Conservation (phyloP, 1,140 invertebrate species). For the Varroa destructor region DNA sequence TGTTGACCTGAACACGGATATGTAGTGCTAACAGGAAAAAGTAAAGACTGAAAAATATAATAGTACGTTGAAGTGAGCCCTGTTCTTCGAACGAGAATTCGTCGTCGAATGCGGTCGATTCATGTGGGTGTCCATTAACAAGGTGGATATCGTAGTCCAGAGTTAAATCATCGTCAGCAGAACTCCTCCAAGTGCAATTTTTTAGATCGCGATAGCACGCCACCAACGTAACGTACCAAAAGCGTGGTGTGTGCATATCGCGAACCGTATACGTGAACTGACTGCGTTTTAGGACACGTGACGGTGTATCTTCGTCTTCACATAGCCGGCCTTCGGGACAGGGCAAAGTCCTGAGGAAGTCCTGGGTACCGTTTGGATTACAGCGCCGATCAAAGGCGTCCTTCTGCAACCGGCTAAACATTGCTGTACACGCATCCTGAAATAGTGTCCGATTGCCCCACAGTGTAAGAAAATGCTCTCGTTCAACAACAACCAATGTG, state of each 20-base stretch:
- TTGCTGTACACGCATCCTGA: constrained; percentile 56
- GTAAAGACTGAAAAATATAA: constrained; percentile 66
- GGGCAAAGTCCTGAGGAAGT: constrained; percentile 74
- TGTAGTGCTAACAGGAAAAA: constrained; percentile 72
- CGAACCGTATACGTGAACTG: constrained; percentile 89
- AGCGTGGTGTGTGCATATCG: constrained; percentile 61
- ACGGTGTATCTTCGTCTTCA: constrained; percentile 66
- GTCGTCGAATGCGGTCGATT: constrained; percentile 69
- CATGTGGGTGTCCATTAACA: constrained; percentile 84
- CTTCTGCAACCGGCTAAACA: constrained; percentile 68
- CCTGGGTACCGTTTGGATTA: constrained; percentile 57
- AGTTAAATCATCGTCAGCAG: constrained; percentile 39
- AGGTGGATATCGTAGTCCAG: constrained; percentile 86
- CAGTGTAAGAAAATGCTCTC: constrained; percentile 70
- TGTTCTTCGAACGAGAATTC: constrained; percentile 93
- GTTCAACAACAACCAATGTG: constrained; percentile 71
- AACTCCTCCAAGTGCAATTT: constrained; percentile 59
- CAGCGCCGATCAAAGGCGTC: constrained; percentile 72
- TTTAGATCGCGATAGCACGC: constrained; percentile 66
- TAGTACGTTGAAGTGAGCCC: constrained; percentile 37
- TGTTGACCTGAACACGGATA: constrained; percentile 72
- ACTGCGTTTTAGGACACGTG: constrained; percentile 66
- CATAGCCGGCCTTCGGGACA: constrained; percentile 64
- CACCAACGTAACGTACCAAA: constrained; percentile 89
- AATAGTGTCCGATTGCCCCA: constrained; percentile 56